Evolutionary conservation across 2,888 invertebrate genomes (phyloP), one percentile per base, ranked within the genome.

Genomic region (Rhaphigaster nebulosa): DNA sequence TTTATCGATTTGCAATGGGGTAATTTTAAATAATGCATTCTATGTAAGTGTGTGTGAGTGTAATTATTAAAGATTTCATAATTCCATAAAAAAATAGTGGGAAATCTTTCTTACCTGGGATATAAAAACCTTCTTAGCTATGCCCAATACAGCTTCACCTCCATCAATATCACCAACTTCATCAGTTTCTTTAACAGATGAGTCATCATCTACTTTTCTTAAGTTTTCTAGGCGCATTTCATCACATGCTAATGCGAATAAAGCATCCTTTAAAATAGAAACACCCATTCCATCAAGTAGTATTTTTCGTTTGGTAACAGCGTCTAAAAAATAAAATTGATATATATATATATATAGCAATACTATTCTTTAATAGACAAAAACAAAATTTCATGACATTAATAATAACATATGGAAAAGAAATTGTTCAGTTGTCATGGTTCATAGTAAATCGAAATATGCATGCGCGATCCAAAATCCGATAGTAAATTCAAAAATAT

Each of bases 181-280:
- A 34, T 90, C 87, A 2, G 34, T 45, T 54, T 94, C 94, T 1
- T 94, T 94, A 10, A 94, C 93, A 0, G 94, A 94, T 1, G 95
- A 94, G 2, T 94, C 94, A 23, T 94, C 92, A 91, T 92, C 93
- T 34, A 91, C 93, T 26, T 90, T 56, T 23, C 91, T 90, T 29
- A 92, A 87, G 56, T 92, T 92, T 84, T 93, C 93, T 89, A 94
- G 93, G 90, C 95, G 94, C 89, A 95, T 94, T 92, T 95, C 94
- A 92, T 95, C 95, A 91, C 94, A 94, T 76, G 94, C 93, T n/a
- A 96, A 93, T 52, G 95, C 94, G 84, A 94, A 94, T 45, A 96
- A 93, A 1, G 94, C 93, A 93, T 96, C 96, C 87, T 94, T 93
- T 52, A 96, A 92, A 50, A 95, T 93, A 15, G 93, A 93, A 10